Evolutionary conservation across 2,888 invertebrate genomes (phyloP), one percentile per base, ranked within the genome.

Genomic region (Synanthedon myopaeformis): DNA sequence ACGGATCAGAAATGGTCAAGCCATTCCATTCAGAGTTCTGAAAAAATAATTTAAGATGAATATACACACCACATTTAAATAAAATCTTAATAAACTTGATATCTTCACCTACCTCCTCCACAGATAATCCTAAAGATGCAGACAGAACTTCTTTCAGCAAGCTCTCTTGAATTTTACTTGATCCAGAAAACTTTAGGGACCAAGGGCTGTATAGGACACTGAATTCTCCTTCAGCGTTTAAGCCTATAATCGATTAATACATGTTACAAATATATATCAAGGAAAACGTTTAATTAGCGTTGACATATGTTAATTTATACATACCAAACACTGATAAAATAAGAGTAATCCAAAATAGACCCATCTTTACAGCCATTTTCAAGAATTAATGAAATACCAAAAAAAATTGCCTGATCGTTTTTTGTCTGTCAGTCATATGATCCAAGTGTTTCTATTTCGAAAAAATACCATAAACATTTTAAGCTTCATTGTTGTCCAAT

Each of bases 91-190:
- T 17, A 45, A 10, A 45, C n/a, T 10, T 12, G 14, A 14, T 52
- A 28, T 12, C 13, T 42, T 10, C 52, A 64, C 62, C 57, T 80
- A 92, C 92, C 82, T 91, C 90, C 72, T 91, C 90, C n/a, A 92
- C 91, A 11, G 94, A 91, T 60, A 92, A 90, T 51, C 95, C 95
- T 58, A 94, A 82, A 52, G 91, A 80, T 55, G 92, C 92, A n/a
- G 91, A 90, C 59, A 91, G 90, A 5, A 94, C 89, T 74, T 95
- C 94, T 67, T 90, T 91, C 2, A 94, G 74, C 3, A 90, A 76
- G 65, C 91, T 92, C 66, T 92, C 91, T 55, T 89, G 88, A 11
- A 92, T 71, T 59, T 87, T 84, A 58, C 90, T 90, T 58, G 90
- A 88, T 54, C 93, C 93, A 63, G 90, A 86, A 76, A 95, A 94